Percentiles rank a stretch among this genome's conserved stretches.
Conservation (phyloP, 2,888 invertebrate species). For the Athetis lepigone region DNA sequence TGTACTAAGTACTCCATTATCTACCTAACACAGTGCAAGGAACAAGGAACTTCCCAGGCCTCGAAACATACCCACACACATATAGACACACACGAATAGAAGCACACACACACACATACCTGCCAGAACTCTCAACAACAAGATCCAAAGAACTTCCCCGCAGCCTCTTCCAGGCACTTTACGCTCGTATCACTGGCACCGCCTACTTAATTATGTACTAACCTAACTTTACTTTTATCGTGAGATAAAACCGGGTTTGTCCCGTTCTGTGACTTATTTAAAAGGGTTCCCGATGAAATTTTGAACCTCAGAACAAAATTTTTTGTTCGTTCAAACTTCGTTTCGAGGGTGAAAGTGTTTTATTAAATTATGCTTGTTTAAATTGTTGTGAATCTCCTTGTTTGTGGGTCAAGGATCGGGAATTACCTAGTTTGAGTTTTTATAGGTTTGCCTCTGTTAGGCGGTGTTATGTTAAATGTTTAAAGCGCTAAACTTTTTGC, state of each 20-base stretch:
- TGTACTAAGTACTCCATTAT: too few species aligned
- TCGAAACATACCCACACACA: too few species aligned
- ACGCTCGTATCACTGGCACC: conserved; percentile 50
- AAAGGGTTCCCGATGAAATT: conserved; percentile 64
- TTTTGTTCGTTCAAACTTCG: conserved; percentile 54
- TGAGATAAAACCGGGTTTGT: conserved; percentile 60
- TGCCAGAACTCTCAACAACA: conserved; percentile 15
- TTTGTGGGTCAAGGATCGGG: conserved; percentile 26
- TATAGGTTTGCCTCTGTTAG: too few species aligned
- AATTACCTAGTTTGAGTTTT: conserved; percentile 2
- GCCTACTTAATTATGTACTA: conserved; percentile 70
- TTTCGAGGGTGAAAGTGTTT: conserved; percentile 34
- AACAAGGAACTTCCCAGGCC: too few species aligned
- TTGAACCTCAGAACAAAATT: conserved; percentile 48
- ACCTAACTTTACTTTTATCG: conserved; percentile 70
- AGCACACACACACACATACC: background rate
- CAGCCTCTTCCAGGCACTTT: conserved; percentile 53
- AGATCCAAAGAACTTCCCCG: conserved; percentile 32
- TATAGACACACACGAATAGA: too few species aligned
- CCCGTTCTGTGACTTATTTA: conserved; percentile 66
- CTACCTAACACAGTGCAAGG: too few species aligned
- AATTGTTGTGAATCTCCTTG: conserved; percentile 44
- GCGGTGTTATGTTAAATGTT: too few species aligned
- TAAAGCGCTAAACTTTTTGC: too few species aligned
- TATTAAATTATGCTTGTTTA: conserved; percentile 61